A percentile compares a stretch with the other conserved stretches of the same genome.
These are phyloP conservation scores for Drosophila robusta DNA, from an alignment of 2,888 invertebrate genomes.

Conservation along the genomic window DNA sequence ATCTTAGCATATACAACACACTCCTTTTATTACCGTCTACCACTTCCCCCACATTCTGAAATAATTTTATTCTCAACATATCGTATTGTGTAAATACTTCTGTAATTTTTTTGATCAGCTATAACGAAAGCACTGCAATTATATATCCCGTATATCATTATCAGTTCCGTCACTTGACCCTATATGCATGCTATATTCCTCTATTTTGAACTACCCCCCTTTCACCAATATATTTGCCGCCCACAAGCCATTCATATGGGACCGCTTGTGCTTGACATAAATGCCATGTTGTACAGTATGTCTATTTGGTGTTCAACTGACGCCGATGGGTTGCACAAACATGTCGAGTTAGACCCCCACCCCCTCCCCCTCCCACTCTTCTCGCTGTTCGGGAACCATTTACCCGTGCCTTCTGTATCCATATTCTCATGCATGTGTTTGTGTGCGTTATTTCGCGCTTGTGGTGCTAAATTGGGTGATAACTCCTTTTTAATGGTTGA, in stretches of 20 bases:
- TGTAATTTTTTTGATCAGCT: no score
- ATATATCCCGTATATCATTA: no score
- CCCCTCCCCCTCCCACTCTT: not conserved
- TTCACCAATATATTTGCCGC: conserved; percentile 2
- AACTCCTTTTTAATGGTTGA: conserved; percentile 76
- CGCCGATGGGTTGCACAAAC: conserved; percentile 45
- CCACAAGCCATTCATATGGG: conserved; percentile 44
- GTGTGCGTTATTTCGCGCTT: conserved; percentile 77
- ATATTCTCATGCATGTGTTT: conserved; percentile 84
- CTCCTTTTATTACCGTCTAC: no score
- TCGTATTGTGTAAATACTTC: no score
- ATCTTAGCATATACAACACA: no score
- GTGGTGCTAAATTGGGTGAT: conserved; percentile 77
- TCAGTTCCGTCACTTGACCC: not conserved
- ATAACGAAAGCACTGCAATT: no score
- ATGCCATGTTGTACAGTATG: conserved; percentile 70
- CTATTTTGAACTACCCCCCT: no score
- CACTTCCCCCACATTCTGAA: no score
- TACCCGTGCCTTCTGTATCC: conserved; percentile 16
- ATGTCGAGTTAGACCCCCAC: conserved; percentile 33
- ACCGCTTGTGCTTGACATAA: conserved; percentile 63
- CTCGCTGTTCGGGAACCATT: conserved; percentile 14
- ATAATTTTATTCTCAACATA: no score
- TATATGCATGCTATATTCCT: not conserved
- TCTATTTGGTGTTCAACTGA: conserved; percentile 67